Conservation (phyloP, 2,113 vertebrate species). For the Sebastes schlegelii region DNA sequence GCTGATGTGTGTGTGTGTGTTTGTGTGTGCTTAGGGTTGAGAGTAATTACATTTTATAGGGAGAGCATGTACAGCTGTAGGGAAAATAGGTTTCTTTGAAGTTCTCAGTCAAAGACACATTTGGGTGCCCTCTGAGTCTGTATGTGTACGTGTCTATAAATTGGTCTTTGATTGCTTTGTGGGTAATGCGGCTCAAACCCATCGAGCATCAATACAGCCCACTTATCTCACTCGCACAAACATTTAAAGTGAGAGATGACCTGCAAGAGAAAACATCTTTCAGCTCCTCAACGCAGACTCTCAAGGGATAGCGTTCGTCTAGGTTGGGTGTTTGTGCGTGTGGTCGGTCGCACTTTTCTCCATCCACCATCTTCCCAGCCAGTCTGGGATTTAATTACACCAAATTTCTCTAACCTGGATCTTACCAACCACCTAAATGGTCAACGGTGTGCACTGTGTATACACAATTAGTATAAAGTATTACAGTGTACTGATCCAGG, state of each 20-base stretch:
- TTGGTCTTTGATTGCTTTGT: constrained; percentile 42
- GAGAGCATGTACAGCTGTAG: constrained; percentile 25
- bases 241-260: constrained; percentile 9
- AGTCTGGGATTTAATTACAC: neutral
- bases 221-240: neutral
- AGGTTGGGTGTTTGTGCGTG: no score
- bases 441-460: neutral
- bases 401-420: neutral
- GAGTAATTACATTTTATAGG: constrained; percentile 34
- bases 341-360: neutral
- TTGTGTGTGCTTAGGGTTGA: constrained; percentile 15
- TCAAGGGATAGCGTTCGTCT: neutral
- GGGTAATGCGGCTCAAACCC: neutral
- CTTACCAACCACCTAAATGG: neutral
- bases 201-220: constrained; percentile 2
- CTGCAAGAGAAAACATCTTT: constrained; percentile 5
- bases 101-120: constrained; percentile 32
- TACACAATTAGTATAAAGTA: neutral
- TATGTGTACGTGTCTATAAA: constrained; percentile 17
- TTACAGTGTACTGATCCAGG: neutral
- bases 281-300: neutral
- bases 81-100: constrained; percentile 42
- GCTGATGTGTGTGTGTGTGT: constrained; percentile 9
- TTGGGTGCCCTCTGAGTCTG: constrained; percentile 9
- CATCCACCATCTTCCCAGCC: neutral